Conservation (phyloP, 2,888 invertebrate genomes). For the Chirona hameri region DNA sequence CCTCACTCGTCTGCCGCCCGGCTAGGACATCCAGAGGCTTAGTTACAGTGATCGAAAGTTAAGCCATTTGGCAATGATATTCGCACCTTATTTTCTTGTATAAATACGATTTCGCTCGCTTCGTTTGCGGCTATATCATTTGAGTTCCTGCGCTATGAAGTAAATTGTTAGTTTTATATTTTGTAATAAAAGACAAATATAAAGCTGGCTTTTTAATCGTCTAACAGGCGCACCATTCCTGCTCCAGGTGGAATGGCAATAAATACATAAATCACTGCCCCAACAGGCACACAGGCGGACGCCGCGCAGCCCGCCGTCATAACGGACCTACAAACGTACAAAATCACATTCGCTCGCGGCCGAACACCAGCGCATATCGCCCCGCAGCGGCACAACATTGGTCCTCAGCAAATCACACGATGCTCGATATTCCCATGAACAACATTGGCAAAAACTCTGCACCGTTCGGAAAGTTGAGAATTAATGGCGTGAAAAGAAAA, state of each 20-base stretch:
- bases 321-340: neutral
- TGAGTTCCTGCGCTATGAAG: neutral
- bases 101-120: too few species aligned
- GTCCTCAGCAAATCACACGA: too few species aligned
- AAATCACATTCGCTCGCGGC: neutral
- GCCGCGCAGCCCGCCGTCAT: neutral
- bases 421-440: too few species aligned
- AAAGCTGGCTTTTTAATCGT: neutral
- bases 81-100: too few species aligned
- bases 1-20: too few species aligned
- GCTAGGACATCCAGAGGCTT: too few species aligned
- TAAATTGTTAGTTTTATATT: conserved; percentile 1
- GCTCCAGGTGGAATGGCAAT: neutral
- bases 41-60: too few species aligned
- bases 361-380: neutral
- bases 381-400: neutral
- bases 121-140: neutral
- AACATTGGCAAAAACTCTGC: too few species aligned
- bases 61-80: too few species aligned
- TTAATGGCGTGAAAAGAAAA: too few species aligned
- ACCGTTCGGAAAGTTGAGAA: too few species aligned
- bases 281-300: neutral
- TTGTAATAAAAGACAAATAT: neutral
- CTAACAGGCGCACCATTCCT: neutral
- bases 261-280: neutral